These are phyloP conservation scores for Cherax destructor DNA, from an alignment of 1,140 invertebrate species.

Conservation along the genomic window DNA sequence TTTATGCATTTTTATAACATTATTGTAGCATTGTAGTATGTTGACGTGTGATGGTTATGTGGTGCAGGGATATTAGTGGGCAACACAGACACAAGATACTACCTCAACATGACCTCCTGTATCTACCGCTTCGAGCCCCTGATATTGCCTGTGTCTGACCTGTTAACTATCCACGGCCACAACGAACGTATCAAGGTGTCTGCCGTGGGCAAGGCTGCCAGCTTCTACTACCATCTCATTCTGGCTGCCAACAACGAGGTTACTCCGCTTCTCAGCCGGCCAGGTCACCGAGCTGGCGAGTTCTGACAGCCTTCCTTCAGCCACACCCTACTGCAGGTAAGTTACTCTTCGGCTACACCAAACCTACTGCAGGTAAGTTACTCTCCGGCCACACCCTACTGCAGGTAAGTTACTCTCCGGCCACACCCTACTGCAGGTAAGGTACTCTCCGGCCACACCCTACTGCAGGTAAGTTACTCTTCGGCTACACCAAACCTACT, in stretches of 20 bases:
- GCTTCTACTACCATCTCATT: conserved; percentile 79
- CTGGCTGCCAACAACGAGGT: conserved; percentile 75
- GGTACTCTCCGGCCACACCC: neutral
- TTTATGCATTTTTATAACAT: too few relatives aligned
- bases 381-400: neutral
- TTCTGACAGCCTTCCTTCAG: conserved; percentile 5
- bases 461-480: neutral
- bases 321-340: neutral
- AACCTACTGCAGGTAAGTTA: too few relatives aligned
- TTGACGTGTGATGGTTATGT: neutral
- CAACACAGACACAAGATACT: conserved; percentile 80
- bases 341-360: neutral
- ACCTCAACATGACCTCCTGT: conserved; percentile 76
- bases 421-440: neutral
- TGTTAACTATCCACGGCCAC: conserved; percentile 78
- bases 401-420: neutral
- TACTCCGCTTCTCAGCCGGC: neutral
- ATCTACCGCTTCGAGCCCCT: conserved; percentile 79
- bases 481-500: too few relatives aligned
- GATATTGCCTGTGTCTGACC: conserved; percentile 75
- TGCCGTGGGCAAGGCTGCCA: conserved; percentile 77
- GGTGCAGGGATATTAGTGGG: conserved; percentile 76
- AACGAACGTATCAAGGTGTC: conserved; percentile 78
- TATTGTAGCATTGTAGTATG: too few relatives aligned
- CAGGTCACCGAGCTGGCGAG: conserved; percentile 41